Evolutionary conservation across 2,797 vertebrate genomes (phyloP), one percentile per base, ranked within the genome.

Genomic region (Schizothorax lantsangensis): DNA sequence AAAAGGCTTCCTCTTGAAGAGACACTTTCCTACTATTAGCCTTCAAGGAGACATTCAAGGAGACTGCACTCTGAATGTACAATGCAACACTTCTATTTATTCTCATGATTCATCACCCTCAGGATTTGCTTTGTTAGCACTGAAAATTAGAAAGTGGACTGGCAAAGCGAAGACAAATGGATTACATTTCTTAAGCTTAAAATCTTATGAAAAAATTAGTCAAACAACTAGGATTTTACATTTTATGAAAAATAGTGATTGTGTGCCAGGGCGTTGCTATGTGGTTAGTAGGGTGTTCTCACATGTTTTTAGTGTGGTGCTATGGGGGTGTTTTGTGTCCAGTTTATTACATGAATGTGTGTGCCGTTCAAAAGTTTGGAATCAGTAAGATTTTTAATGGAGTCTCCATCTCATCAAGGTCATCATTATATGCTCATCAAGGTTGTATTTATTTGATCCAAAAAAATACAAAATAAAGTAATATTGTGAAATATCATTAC

Each of bases 21-120:
- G 59, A 75, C 17, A 1, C 7, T 81, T 85, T 81, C 52, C 64
- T 62, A 40, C 43, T 82, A 78, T 30, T 49, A 88, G 36, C 19
- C 86, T 73, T 88, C 79, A 88, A 88, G 49, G 62, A 71, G 59
- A 69, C 38, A 38, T 45, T 81, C 19, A 77, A 78, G 71, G 62
- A 85, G 72, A 77, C 79, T 73, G 57, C 36, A 79, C 40, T 85
- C 49, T 71, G 38, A 87, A 84, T 38, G 54, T 43, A 84, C 49
- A 73, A 71, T 72, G 64, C 1, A 49, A 40, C 17, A 75, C 47
- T 45, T 68, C 71, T 57, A 49, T 82, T 83, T 77, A 54, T 66
- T 36, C 68, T 23, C 43, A 33, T 40, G 33, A 68, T 23, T 68
- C 62, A 79, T 3, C 64, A 69, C 6, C 33, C 73, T 40, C 45